These are phyloP conservation scores for Neoaliturus tenellus DNA, from an alignment of 2,888 invertebrate species.

Conservation along the genomic window DNA sequence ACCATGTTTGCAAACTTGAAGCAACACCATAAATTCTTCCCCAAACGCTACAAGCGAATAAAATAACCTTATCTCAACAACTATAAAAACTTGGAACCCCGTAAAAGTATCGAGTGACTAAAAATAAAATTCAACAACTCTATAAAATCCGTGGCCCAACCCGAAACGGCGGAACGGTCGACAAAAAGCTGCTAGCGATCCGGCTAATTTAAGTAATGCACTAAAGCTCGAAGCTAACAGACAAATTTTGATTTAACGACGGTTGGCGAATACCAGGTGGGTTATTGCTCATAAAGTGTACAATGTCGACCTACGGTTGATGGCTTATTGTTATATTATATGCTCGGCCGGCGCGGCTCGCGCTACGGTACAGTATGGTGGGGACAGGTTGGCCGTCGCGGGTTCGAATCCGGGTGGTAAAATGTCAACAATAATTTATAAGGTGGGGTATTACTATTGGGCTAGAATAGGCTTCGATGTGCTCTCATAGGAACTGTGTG, in stretches of 20 bases:
- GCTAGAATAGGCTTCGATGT: no score
- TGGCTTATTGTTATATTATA: constrained; percentile 44
- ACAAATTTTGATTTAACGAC: constrained; percentile 52
- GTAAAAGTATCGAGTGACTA: neutral
- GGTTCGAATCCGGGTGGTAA: neutral
- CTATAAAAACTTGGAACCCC: neutral
- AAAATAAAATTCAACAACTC: constrained; percentile 23
- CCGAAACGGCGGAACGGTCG: neutral
- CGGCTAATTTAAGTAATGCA: constrained; percentile 35
- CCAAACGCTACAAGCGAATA: neutral
- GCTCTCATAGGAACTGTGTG: no score
- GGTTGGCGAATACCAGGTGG: constrained; percentile 16
- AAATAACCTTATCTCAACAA: neutral
- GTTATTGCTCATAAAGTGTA: constrained; percentile 40
- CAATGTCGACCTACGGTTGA: constrained; percentile 38
- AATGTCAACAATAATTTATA: no score
- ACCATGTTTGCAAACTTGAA: no score
- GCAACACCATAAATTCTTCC: no score
- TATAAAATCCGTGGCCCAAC: constrained; percentile 7
- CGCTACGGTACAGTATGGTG: neutral
- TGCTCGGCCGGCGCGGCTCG: neutral
- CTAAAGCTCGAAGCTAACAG: constrained; percentile 32
- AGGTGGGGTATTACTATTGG: no score
- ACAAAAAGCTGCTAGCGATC: constrained; percentile 7
- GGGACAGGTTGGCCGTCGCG: neutral